phyloP scores from a whole-genome alignment of 2,113 vertebrate genomes.

The Circaetus cinerascens region DNA sequence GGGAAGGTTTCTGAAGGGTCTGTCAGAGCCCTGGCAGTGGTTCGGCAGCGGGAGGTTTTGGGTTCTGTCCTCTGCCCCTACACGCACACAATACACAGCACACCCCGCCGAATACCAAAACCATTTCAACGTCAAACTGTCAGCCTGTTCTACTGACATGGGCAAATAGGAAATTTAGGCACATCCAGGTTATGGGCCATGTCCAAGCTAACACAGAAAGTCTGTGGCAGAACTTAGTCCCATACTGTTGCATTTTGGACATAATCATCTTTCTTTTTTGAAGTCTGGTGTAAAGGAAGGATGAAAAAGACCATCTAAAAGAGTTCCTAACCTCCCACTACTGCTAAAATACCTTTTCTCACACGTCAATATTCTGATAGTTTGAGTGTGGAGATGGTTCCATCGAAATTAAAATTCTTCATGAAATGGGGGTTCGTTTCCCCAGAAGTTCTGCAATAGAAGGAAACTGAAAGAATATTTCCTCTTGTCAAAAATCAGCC shows the following conservation, averaged over 20 bases:
- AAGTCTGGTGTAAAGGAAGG: neutral
- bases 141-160: accelerated
- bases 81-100: accelerated
- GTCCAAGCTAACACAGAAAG: neutral
- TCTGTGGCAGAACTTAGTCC: neutral
- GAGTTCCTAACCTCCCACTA: neutral
- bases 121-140: accelerated
- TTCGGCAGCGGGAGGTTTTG: neutral
- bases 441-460: neutral
- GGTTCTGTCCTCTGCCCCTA: neutral
- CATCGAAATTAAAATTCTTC: accelerated
- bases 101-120: accelerated
- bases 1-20: neutral
- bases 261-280: too few relatives aligned
- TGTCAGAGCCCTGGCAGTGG: accelerated
- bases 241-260: neutral
- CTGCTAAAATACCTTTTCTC: neutral
- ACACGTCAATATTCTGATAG: accelerated
- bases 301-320: neutral
- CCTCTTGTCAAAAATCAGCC: neutral
- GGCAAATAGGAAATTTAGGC: neutral
- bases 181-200: accelerated
- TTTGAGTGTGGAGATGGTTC: neutral
- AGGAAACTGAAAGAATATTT: neutral
- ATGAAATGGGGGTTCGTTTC: accelerated